Evolutionary conservation across 1,140 invertebrate genomes (phyloP), one percentile per base, ranked within the genome.

Genomic region (Cardiocondyla obscurior): DNA sequence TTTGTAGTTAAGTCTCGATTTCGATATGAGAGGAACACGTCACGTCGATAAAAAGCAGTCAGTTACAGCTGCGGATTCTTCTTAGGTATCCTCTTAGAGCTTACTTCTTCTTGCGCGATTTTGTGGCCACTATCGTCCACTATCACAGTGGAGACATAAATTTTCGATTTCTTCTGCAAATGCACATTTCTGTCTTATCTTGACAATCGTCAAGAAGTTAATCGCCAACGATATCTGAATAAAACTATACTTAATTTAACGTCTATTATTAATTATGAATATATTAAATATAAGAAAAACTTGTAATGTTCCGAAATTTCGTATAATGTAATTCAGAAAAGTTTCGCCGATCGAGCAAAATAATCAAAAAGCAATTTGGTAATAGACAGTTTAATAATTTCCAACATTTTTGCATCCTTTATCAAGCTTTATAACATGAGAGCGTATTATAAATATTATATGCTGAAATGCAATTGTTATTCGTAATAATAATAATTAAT

Each of bases 131-230:
- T 67, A 14, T 69, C 62, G 62, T 67, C 74, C 60, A 49, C 60
- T 67, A 67, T 77, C 74, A 36, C 33, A 55, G 60, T 33, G 46
- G 74, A 46, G 53, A 79, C 74, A 79, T 79, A 79, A 79, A 79
- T 79, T 79, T 65, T n/a, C 74, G 60, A 69, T 79, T 69, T 69
- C 74, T 79, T 30, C 36, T 42, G 42, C 72, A 30, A 74, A 36
- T 42, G 58, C 19, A 33, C 74, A 44, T 30, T 67, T 55, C 30
- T 22, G 74, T 67, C 55, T n/a, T 22, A 67, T 53, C 60, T 44
- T 12, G 62, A 79, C 42, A 36, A 36, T 2, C 22, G 33, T 22
- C 8, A 60, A 19, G 14, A 64, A 79, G 74, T 79, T 79, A 69
- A 79, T 67, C 33, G 25, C 46, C 33, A 19, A 51, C 62, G 33